Conservation (phyloP, 1,140 invertebrate species). For the Lepidotrigona ventralis region DNA sequence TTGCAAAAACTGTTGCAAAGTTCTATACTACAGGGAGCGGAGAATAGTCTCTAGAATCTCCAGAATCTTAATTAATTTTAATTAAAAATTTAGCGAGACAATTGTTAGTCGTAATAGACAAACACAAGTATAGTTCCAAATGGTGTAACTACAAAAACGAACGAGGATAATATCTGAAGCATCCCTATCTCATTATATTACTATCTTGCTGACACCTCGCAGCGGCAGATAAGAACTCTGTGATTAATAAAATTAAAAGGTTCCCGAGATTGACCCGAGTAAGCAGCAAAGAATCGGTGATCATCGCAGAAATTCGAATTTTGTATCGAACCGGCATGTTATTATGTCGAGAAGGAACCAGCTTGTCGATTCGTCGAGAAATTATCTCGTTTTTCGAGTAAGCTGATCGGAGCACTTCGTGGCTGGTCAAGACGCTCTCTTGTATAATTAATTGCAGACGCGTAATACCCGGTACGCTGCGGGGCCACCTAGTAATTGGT, state of each 20-base stretch:
- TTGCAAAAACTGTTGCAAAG: no score
- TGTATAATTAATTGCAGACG: conserved; percentile 62
- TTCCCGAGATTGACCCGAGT: neutral
- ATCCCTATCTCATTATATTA: no score
- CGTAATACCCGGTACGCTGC: conserved; percentile 56
- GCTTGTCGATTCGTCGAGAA: conserved; percentile 14
- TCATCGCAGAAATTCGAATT: neutral
- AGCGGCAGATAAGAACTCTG: neutral
- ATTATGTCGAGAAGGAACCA: conserved; percentile 6
- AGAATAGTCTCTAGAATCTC: no score
- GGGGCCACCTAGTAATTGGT: conserved; percentile 61
- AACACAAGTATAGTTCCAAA: no score
- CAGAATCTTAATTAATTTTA: no score
- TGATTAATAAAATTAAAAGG: neutral
- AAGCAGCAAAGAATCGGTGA: neutral
- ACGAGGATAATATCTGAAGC: no score
- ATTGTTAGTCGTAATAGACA: no score
- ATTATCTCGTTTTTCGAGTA: conserved; percentile 21
- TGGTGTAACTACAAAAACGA: no score
- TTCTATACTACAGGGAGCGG: no score
- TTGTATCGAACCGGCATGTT: neutral
- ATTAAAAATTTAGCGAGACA: no score
- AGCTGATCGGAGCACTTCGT: neutral
- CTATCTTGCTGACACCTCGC: neutral
- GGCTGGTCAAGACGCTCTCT: conserved; percentile 5